Evolutionary conservation across 2,113 vertebrate genomes (phyloP).

Genomic region (Elachura formosa): DNA sequence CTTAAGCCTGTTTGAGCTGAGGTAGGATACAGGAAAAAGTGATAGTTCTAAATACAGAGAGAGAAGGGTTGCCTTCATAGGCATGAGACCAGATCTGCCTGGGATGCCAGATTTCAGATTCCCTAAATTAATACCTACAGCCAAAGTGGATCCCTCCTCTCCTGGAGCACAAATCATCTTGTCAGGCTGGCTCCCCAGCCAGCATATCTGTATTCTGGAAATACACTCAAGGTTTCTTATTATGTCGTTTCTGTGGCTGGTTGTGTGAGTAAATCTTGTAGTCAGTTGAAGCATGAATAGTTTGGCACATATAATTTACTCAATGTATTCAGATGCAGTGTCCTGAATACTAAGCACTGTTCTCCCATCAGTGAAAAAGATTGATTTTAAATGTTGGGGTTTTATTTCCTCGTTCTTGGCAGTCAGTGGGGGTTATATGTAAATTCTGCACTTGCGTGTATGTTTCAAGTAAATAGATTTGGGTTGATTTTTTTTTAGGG

Average conservation of each 20-base stretch:
- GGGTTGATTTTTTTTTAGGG: neutral
- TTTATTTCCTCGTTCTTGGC: neutral
- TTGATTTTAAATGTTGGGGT: neutral
- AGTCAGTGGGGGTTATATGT: neutral
- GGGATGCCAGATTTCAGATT: neutral
- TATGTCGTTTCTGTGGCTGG: neutral
- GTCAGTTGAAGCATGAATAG: neutral
- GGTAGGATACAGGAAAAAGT: neutral
- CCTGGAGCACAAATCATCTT: neutral
- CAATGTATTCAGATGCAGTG: neutral
- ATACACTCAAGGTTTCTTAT: neutral
- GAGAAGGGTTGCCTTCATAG: neutral
- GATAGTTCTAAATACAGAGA: neutral
- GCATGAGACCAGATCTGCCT: neutral
- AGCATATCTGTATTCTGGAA: conserved; percentile 20
- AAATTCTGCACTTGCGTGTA: neutral
- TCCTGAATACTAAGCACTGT: conserved; percentile 5
- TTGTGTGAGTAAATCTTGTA: conserved; percentile 2
- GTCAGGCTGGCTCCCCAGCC: neutral
- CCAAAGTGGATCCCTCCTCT: neutral
- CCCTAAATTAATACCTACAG: fast-evolving
- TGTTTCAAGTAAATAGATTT: neutral
- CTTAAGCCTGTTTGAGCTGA: neutral
- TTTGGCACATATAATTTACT: conserved; percentile 24
- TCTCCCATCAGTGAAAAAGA: neutral